Evolutionary conservation across 2,797 vertebrate genomes (phyloP).

Genomic region (Paratrypauchen microcephalus): DNA sequence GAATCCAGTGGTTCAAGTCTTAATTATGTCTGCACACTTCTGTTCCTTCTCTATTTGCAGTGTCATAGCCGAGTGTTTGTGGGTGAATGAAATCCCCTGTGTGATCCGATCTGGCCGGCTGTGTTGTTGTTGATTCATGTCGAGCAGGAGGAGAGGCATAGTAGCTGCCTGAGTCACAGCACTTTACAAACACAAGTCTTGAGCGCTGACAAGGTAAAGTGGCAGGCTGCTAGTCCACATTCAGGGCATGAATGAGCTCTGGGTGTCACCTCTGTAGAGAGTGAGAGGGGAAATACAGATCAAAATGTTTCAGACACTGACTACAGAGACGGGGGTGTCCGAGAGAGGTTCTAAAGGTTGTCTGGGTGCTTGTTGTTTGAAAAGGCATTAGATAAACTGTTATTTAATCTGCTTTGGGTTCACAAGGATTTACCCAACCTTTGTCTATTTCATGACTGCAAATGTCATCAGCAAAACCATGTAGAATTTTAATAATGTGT

Average conservation of each 20-base stretch:
- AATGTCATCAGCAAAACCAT: not conserved
- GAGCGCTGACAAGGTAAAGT: slow-evolving; percentile 51
- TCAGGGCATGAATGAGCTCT: slow-evolving; percentile 47
- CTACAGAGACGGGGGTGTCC: slow-evolving; percentile 46
- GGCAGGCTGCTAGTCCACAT: slow-evolving; percentile 57
- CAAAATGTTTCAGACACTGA: slow-evolving; percentile 67
- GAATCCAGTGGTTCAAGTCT: slow-evolving; percentile 40
- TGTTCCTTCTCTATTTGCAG: slow-evolving; percentile 45
- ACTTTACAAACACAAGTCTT: slow-evolving; percentile 55
- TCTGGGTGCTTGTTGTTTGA: slow-evolving; percentile 82
- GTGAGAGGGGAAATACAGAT: slow-evolving; percentile 65
- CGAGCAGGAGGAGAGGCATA: slow-evolving; percentile 52
- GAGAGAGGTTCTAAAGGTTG: slow-evolving; percentile 67
- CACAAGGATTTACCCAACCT: slow-evolving; percentile 72
- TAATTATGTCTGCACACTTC: slow-evolving; percentile 48
- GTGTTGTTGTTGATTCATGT: slow-evolving; percentile 65
- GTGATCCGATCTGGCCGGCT: slow-evolving; percentile 64
- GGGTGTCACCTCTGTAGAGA: slow-evolving; percentile 71
- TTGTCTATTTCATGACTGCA: slow-evolving; percentile 29
- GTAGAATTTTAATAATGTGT: not conserved
- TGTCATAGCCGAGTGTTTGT: slow-evolving; percentile 39
- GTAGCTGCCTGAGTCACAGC: slow-evolving; percentile 52
- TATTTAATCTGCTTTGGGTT: slow-evolving; percentile 83
- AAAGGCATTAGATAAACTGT: slow-evolving; percentile 76
- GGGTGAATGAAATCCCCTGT: slow-evolving; percentile 61